phyloP scores from a whole-genome alignment of 2,888 invertebrate genomes.

The Tipula unca region DNA sequence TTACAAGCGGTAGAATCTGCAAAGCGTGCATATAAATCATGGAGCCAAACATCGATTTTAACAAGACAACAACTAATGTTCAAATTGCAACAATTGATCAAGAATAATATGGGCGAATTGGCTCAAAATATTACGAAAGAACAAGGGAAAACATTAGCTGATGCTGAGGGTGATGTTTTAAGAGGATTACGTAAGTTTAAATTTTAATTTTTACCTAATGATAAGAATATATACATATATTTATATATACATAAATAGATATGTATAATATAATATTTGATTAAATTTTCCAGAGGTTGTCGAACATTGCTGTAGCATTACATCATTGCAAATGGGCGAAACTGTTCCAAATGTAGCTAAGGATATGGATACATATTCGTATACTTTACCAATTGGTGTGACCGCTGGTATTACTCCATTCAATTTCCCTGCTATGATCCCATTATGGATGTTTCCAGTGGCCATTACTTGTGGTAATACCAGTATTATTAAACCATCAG shows the following conservation, averaged over 20 bases:
- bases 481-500: constrained; percentile 90
- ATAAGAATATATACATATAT: no score
- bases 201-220: background rate
- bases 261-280: no score
- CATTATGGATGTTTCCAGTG: constrained; percentile 89
- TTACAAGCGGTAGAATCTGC: constrained; percentile 78
- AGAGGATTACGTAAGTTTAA: constrained; percentile 84
- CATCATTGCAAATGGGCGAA: constrained; percentile 88
- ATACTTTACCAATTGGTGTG: constrained; percentile 79
- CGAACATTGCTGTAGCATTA: constrained; percentile 92
- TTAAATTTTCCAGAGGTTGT: constrained; percentile 67
- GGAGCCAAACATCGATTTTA: constrained; percentile 87
- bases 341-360: constrained; percentile 70
- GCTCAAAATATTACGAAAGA: constrained; percentile 89
- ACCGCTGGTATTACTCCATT: constrained; percentile 95
- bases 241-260: no score
- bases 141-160: constrained; percentile 93
- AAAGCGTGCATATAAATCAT: constrained; percentile 66
- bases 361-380: constrained; percentile 94
- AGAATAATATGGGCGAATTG: constrained; percentile 78
- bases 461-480: constrained; percentile 90
- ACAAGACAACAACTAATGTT: constrained; percentile 91
- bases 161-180: constrained; percentile 97
- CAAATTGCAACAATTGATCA: constrained; percentile 74
- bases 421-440: constrained; percentile 99